A percentile compares a stretch with the other conserved stretches of the same genome.
Conservation (phyloP, 37 sponge, comb jelly and placozoan species). For the Geodia barretti region DNA sequence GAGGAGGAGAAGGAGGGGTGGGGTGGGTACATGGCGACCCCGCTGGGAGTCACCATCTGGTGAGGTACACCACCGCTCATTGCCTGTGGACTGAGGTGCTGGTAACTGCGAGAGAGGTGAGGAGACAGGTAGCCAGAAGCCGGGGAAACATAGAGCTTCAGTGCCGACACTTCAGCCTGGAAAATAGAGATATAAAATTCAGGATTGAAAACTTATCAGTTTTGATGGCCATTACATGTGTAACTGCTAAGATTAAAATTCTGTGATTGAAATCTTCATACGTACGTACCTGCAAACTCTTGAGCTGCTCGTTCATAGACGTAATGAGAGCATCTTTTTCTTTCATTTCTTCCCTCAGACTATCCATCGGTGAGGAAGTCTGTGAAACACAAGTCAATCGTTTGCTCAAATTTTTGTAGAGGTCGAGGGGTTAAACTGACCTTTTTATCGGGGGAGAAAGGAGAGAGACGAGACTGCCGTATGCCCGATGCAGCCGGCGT, state of each 20-base stretch:
- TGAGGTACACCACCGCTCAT: neutral
- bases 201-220: no score
- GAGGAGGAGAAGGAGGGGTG: neutral
- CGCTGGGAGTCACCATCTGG: no score
- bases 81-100: neutral
- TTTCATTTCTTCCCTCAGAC: slow-evolving; percentile 3
- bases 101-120: neutral
- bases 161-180: slow-evolving; percentile 25
- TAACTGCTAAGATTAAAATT: no score
- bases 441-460: neutral
- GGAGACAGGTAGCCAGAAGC: neutral
- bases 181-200: neutral
- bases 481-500: neutral
- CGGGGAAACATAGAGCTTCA: slow-evolving; percentile 4
- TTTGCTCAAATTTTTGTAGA: no score
- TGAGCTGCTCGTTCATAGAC: slow-evolving; percentile 1
- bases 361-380: no score
- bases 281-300: slow-evolving; percentile 3
- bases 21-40: neutral
- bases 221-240: neutral
- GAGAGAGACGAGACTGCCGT: neutral
- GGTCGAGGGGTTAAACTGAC: no score
- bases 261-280: no score
- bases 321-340: slow-evolving; percentile 2
- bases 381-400: no score